These are phyloP conservation scores for Uria aalge DNA, from an alignment of 2,113 vertebrate genomes.

Conservation along the genomic window DNA sequence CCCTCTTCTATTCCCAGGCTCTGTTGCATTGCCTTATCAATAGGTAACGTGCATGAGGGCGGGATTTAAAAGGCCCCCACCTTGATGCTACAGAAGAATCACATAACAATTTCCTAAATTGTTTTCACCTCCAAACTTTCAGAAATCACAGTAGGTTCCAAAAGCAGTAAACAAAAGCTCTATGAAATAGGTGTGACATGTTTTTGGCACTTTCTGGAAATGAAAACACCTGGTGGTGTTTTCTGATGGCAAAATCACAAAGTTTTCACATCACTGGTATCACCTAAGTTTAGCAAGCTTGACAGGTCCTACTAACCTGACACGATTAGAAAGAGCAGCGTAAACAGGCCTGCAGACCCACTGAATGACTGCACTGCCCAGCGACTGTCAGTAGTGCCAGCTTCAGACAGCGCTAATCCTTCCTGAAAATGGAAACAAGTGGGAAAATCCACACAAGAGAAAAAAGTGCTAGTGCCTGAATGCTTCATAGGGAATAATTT, in stretches of 20 bases:
- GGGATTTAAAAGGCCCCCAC: neutral
- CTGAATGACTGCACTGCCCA: neutral
- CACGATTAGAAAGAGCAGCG: neutral
- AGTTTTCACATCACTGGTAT: neutral
- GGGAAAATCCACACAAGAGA: neutral
- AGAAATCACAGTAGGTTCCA: neutral
- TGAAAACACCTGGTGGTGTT: neutral
- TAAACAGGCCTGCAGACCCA: neutral
- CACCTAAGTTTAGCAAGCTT: neutral
- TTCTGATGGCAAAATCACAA: neutral
- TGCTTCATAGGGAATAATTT: neutral
- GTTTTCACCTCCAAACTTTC: neutral
- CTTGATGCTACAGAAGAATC: neutral
- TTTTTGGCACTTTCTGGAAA: neutral
- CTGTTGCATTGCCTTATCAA: neutral
- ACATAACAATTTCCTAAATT: neutral
- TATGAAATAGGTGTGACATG: neutral
- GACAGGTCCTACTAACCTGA: neutral
- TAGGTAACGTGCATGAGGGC: fast-evolving
- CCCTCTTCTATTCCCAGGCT: neutral
- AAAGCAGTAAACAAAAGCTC: neutral
- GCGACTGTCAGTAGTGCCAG: neutral
- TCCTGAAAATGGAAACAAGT: neutral
- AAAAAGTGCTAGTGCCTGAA: neutral
- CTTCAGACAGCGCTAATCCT: neutral